phyloP scores from a whole-genome alignment of 2,113 vertebrate species.

The Toxotes chatareus region DNA sequence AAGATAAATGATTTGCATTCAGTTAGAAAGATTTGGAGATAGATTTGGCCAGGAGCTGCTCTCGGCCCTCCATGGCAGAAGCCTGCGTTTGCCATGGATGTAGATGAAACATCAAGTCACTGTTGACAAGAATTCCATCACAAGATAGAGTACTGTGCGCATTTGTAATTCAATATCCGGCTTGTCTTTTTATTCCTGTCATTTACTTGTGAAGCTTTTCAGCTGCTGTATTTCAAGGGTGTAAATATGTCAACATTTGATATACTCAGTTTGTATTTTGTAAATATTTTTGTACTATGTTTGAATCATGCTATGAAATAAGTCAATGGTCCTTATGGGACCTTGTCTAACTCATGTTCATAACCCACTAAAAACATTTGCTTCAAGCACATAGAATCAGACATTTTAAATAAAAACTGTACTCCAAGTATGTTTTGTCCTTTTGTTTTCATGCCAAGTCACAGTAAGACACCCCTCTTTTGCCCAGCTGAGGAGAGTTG shows the following conservation, averaged over 20 bases:
- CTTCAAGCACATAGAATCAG: conserved; percentile 52
- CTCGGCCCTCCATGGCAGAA: not conserved
- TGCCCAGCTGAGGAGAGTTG: not conserved
- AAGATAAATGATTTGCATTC: not conserved
- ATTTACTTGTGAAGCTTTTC: conserved; percentile 53
- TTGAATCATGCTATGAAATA: conserved; percentile 68
- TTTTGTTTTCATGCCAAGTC: not conserved
- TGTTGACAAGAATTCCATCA: not conserved
- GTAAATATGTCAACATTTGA: conserved; percentile 80
- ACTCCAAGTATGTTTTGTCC: not conserved
- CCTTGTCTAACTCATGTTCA: conserved; percentile 47
- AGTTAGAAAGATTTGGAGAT: not conserved
- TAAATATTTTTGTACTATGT: conserved; percentile 83
- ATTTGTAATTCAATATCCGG: conserved; percentile 33
- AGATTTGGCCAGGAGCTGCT: not conserved
- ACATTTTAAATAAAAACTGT: conserved; percentile 74
- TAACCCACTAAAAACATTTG: conserved; percentile 62
- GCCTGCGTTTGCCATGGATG: not conserved
- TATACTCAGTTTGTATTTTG: conserved; percentile 80
- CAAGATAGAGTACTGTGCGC: conserved; percentile 16
- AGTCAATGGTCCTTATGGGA: conserved; percentile 52
- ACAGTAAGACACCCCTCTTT: not conserved
- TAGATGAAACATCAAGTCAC: not conserved
- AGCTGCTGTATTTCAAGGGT: conserved; percentile 71
- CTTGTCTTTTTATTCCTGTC: conserved; percentile 21